Evolutionary conservation across 2,797 vertebrate species (phyloP).

Genomic region (Platalea minor): DNA sequence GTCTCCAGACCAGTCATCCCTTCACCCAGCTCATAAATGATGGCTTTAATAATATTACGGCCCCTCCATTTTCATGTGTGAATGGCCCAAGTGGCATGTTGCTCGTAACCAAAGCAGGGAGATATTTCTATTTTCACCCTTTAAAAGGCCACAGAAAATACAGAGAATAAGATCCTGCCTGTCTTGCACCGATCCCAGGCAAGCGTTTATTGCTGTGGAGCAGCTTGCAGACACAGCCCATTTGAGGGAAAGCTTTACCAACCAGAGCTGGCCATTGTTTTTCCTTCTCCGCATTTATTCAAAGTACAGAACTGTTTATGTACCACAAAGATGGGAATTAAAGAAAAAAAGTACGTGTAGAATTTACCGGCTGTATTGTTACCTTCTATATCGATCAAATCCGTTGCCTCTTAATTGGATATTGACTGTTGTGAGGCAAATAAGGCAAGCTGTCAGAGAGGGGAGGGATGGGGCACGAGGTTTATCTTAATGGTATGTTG

Average conservation of each 20-base stretch:
- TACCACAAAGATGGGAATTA: background rate
- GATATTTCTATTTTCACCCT: slow-evolving; percentile 24
- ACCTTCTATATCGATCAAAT: slow-evolving; percentile 50
- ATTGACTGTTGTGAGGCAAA: slow-evolving; percentile 66
- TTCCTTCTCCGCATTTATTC: background rate
- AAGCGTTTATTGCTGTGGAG: background rate
- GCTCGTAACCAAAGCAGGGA: background rate
- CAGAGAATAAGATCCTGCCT: background rate
- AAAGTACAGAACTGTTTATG: background rate
- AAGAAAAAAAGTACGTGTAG: background rate
- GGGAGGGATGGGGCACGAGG: background rate
- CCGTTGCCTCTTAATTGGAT: slow-evolving; percentile 52
- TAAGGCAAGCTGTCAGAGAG: slow-evolving; percentile 29
- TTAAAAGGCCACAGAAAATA: slow-evolving; percentile 27
- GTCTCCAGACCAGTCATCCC: background rate
- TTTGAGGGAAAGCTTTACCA: background rate
- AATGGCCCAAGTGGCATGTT: background rate
- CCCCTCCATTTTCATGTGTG: slow-evolving; percentile 16
- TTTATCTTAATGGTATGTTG: slow-evolving; percentile 44
- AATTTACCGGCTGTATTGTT: slow-evolving; percentile 39
- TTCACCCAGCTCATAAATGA: background rate
- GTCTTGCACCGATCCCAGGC: background rate
- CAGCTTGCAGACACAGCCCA: background rate
- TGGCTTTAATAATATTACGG: slow-evolving; percentile 11
- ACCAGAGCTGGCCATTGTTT: background rate